These are phyloP conservation scores for Etheostoma perlongum DNA, from an alignment of 2,797 vertebrate species.

Conservation along the genomic window DNA sequence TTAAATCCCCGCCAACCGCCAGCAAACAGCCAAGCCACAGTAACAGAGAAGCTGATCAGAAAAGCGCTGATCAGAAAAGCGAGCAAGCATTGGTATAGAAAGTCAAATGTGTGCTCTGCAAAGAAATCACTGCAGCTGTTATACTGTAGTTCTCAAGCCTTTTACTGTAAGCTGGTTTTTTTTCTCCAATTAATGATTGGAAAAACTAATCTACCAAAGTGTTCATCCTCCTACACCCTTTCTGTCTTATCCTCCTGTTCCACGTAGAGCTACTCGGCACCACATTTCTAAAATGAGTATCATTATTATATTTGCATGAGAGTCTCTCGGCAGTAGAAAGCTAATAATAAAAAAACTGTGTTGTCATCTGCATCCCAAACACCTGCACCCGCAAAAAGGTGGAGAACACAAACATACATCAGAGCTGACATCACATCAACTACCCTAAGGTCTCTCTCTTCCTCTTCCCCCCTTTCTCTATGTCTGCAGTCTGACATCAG, in stretches of 20 bases:
- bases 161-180: constrained; percentile 26
- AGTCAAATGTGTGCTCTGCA: constrained; percentile 23
- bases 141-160: background rate
- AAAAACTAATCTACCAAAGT: constrained; percentile 9
- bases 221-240: background rate
- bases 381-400: constrained; percentile 54
- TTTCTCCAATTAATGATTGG: constrained; percentile 22
- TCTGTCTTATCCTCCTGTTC: background rate
- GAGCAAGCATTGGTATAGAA: constrained; percentile 83
- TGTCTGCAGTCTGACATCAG: constrained; percentile 57
- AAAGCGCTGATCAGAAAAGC: constrained; percentile 77
- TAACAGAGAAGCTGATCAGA: constrained; percentile 75
- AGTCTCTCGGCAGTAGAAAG: constrained; percentile 25
- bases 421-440: constrained; percentile 54
- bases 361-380: constrained; percentile 38
- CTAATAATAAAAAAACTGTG: constrained; percentile 29
- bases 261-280: constrained; percentile 9
- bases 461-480: constrained; percentile 6
- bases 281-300: constrained; percentile 24
- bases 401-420: constrained; percentile 62
- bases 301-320: constrained; percentile 47
- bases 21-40: constrained; percentile 91
- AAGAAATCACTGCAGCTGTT: constrained; percentile 26
- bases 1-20: constrained; percentile 92
- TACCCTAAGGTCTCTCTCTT: constrained; percentile 37